Percentiles rank a stretch among this genome's conserved stretches.
Conservation (phyloP, 2,797 vertebrate genomes). For the Sebastolobus altivelis region DNA sequence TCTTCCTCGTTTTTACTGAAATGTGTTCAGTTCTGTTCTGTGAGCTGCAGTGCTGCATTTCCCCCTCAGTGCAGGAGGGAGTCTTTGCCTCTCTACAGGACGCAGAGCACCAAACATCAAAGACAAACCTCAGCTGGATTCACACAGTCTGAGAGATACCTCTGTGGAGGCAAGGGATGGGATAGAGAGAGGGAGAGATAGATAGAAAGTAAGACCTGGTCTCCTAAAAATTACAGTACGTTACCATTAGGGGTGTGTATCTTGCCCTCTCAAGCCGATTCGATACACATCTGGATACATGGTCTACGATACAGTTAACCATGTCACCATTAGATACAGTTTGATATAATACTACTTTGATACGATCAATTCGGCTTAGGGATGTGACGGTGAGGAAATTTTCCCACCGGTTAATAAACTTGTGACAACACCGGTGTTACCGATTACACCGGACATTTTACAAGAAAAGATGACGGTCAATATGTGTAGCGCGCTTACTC, state of each 20-base stretch:
- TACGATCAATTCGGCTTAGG: no score
- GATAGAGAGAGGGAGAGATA: neutral
- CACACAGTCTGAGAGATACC: conserved; percentile 30
- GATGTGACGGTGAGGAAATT: no score
- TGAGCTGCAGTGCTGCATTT: conserved; percentile 39
- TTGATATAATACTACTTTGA: no score
- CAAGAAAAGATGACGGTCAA: no score
- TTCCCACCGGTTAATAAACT: no score
- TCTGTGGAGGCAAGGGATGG: neutral
- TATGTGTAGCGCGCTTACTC: no score
- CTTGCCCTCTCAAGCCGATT: neutral
- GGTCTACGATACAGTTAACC: neutral
- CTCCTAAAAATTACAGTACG: neutral
- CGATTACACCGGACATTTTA: no score
- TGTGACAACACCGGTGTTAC: no score
- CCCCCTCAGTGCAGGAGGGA: conserved; percentile 21
- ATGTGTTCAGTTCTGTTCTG: conserved; percentile 33
- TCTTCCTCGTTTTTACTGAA: conserved; percentile 18
- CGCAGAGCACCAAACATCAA: conserved; percentile 54
- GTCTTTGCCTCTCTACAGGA: conserved; percentile 31
- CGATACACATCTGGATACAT: neutral
- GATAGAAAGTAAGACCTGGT: neutral
- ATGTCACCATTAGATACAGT: neutral
- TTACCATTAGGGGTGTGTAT: neutral
- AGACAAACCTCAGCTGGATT: conserved; percentile 41